Base-by-base conservation (phyloP, 1,140 invertebrate species). In the Nylanderia fulva region DNA sequence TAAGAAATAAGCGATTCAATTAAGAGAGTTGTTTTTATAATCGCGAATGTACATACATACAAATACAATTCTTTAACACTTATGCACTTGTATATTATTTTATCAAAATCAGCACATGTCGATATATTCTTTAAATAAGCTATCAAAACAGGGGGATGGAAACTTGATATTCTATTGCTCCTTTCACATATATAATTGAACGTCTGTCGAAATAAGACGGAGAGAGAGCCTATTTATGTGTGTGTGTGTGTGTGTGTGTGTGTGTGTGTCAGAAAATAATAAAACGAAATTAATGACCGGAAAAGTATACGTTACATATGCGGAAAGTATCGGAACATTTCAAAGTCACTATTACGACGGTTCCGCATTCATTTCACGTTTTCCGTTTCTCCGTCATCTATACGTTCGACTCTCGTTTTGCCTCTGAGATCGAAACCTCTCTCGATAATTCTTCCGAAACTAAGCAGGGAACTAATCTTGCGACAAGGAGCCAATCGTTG, bases 321-420 rank as follows among this genome's bases (percentile, higher is more conserved):
- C 15, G 52, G 52, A 72, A 72, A 72, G 58, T 72, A 39, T 36
- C 45, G 13, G 13, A 72, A 56, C 13, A 72, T 58, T 69, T 72
- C 52, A 58, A 72, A 72, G 48, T 58, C 54, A 75, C 39, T 75
- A 36, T 33, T 15, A 18, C 58, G 11, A 27, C 75, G 21, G 24
- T 79, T 79, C 75, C 61, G 75, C 60, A 24, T 54, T 66, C 75
- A 9, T 2, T 24, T 52, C 45, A 24, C 3, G n/a, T 77, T 77
- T 75, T 48, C 42, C 21, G 48, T 24, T 42, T 9, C 52, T 13
- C 4, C 21, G 74, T 39, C 36, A 58, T 58, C 33, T n/a, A n/a
- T 11, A 39, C 56, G 11, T 39, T 39, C 0, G 36, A 15, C 42
- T 48, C 29, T n/a, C n/a, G 58, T 79, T 66, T 64, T 77, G 39